Base-by-base conservation (phyloP, 2,113 vertebrate genomes). In the Vicugna pacos region DNA sequence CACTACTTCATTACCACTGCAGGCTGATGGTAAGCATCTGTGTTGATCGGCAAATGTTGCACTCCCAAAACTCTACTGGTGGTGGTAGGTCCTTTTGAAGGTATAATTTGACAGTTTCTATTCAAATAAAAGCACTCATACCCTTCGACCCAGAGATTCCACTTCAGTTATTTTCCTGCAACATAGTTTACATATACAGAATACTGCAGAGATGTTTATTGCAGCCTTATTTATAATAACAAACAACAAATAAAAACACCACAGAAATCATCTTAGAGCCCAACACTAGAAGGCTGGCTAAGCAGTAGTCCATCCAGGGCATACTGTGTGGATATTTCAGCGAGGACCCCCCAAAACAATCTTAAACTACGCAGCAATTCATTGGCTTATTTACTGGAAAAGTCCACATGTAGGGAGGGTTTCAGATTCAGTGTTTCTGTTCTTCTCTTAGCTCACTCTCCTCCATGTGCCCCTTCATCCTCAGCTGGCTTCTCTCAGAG, bases 11-110 rank as follows among this genome's bases (percentile, higher is more conserved):
- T 35, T 35, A 35, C 35, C 35, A 35, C 67, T 30, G 8, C 38
- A 38, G 32, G 64, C 84, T 28, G 38, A 32, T 35, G 42, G 50
- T 16, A 17, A 8, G 35, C 48, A 6, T 32, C 24, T 16, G 24
- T 11, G 14, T 0, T 13, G 22, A 22, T 8, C 0, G 11, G n/a
- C 1, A 15, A 9, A 28, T 13, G 13, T 9, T 7, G 19, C 22
- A 8, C n/a, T 32, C 52, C 65, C 76, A 69, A n/a, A 2, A 46
- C 26, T 54, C 8, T 26, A 9, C 5, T 1, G 8, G 20, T 10
- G 10, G 8, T 58, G 20, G 28, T 69, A 30, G 56, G 6, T 60
- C 42, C 60, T 67, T 48, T 15, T 52, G 28, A 13, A 24, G 79
- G 12, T 38, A 26, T 50, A 16, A 28, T 38, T 65, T 64, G 58